Evolutionary conservation across 2,888 invertebrate genomes (phyloP), one percentile per base, ranked within the genome.

Genomic region (Eremobia ochroleuca): DNA sequence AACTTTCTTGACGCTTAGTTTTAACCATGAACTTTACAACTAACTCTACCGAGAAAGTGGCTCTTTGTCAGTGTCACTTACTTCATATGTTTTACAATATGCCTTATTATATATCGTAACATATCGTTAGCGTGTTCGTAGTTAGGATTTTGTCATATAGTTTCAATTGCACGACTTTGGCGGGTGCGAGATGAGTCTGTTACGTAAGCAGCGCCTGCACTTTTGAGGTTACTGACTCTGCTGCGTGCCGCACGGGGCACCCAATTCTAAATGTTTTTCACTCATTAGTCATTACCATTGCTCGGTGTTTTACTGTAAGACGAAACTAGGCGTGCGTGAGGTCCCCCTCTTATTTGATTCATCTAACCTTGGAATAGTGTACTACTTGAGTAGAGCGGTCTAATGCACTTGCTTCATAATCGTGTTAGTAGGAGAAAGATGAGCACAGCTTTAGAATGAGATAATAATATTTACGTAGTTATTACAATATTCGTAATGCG

Each of bases 141-240:
- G 76, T 77, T 79, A 77, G 43, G 72, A 81, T 87, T 88, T 86
- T 88, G 88, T 87, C 88, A 88, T 83, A 83, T 77, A 71, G 76
- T 87, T 87, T 86, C 83, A 85, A 88, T 87, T 88, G 86, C 82
- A 85, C 79, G 85, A 87, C 86, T 84, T 78, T 81, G 83, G 86
- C 84, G 82, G 86, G 88, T 85, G 79, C 85, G 85, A 92, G 92
- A 92, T 92, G 92, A 88, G 83, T 84, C 64, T 73, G 86, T 95
- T 95, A 94, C 90, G 90, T 93, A 94, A 95, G 79, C 73, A 69
- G 72, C 61, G 34, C 34, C 74, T 81, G 91, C 73, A 73, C 75
- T 84, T 88, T 87, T 87, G 92, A 92, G 94, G 93, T 94, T 91
- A 93, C 88, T 92, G 92, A 93, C 93, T 89, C 91, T 87, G 70